A percentile compares a stretch with the other conserved stretches of the same genome.
Evolutionary conservation across 2,888 invertebrate species (phyloP).

Genomic region (Agapostemon virescens): DNA sequence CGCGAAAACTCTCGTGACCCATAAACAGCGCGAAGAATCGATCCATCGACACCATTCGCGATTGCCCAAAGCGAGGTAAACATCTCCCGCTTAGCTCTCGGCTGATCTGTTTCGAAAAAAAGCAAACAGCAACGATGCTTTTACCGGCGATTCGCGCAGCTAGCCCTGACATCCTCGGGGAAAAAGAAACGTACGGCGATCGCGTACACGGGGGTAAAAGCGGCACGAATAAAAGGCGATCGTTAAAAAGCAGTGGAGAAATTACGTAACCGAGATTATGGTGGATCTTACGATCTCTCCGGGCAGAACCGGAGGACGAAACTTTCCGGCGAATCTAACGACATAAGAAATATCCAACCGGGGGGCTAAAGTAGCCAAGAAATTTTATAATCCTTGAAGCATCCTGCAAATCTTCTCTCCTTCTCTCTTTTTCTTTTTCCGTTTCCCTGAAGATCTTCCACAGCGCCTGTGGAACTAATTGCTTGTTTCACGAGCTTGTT

Average conservation of each 20-base stretch:
- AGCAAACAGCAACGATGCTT: background rate
- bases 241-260: background rate
- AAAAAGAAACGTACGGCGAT: background rate
- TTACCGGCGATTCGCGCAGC: background rate
- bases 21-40: background rate
- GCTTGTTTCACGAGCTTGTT: background rate
- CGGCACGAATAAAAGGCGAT: background rate
- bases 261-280: slow-evolving; percentile 8
- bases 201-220: background rate
- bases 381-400: background rate
- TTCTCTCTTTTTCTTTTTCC: background rate
- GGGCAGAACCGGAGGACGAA: background rate
- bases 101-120: background rate
- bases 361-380: background rate
- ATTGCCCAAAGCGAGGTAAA: background rate
- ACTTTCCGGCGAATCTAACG: background rate
- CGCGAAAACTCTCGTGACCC: background rate
- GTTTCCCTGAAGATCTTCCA: background rate
- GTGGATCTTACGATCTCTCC: background rate
- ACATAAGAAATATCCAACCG: background rate
- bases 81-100: background rate
- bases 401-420: background rate
- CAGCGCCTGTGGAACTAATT: background rate
- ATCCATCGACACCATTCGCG: background rate
- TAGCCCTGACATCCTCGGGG: background rate